Conservation (phyloP, 2,888 invertebrate genomes). For the Amitus sp. region DNA sequence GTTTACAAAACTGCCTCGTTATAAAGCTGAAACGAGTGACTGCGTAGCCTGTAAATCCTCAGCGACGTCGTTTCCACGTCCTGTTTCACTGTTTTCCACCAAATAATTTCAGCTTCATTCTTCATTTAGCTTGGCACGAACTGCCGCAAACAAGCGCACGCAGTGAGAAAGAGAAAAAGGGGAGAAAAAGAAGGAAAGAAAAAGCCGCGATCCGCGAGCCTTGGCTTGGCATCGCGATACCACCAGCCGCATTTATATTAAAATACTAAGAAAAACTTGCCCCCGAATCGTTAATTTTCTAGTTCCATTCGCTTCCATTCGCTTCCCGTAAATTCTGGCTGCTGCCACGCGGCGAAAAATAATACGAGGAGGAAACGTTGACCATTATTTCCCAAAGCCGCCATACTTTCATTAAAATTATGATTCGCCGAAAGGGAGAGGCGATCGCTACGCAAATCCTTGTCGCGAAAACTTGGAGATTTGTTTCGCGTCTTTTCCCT, state of each 20-base stretch:
- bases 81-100: slow-evolving; percentile 65
- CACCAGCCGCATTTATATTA: slow-evolving; percentile 64
- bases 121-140: slow-evolving; percentile 66
- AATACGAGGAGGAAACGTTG: slow-evolving; percentile 65
- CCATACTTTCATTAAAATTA: slow-evolving; percentile 51
- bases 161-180: too few relatives aligned
- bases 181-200: too few relatives aligned
- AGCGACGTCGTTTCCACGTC: slow-evolving; percentile 65
- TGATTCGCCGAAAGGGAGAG: slow-evolving; percentile 23
- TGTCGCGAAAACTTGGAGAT: background rate
- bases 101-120: slow-evolving; percentile 67
- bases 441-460: slow-evolving; percentile 7
- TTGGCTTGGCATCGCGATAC: slow-evolving; percentile 40
- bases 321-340: slow-evolving; percentile 62
- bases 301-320: slow-evolving; percentile 66
- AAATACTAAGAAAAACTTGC: slow-evolving; percentile 66
- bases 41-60: slow-evolving; percentile 59
- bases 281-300: slow-evolving; percentile 66
- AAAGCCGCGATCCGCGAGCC: too few relatives aligned
- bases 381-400: slow-evolving; percentile 62
- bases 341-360: slow-evolving; percentile 56
- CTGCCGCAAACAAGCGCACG: slow-evolving; percentile 64
- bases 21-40: slow-evolving; percentile 33
- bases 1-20: slow-evolving; percentile 26
- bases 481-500: slow-evolving; percentile 1